Percentiles rank a stretch among this genome's conserved stretches.
These are phyloP conservation scores for Tetrao urogallus DNA, from an alignment of 2,113 vertebrate species.

Conservation along the genomic window DNA sequence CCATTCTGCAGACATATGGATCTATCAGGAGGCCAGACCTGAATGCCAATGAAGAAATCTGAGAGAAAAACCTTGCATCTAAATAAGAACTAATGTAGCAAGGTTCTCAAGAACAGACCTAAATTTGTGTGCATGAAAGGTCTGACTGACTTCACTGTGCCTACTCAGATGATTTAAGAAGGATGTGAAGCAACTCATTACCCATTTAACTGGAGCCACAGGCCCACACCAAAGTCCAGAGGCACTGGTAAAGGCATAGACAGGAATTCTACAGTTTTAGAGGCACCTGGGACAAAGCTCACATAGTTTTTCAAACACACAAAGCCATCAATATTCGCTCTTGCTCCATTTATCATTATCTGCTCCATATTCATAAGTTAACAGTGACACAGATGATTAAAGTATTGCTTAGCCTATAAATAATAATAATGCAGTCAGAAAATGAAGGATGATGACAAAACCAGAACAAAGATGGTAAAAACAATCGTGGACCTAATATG, in stretches of 20 bases:
- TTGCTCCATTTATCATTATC: slow-evolving; percentile 69
- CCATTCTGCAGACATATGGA: rapidly evolving
- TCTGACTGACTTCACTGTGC: not conserved
- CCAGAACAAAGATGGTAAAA: slow-evolving; percentile 54
- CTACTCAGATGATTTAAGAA: not conserved
- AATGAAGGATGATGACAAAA: slow-evolving; percentile 65
- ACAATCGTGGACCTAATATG: not conserved
- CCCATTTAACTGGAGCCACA: not conserved
- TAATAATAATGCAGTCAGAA: slow-evolving; percentile 65
- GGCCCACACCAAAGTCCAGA: not conserved
- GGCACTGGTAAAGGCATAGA: not conserved
- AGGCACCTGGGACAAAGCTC: slow-evolving; percentile 52
- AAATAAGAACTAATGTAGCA: slow-evolving; percentile 28
- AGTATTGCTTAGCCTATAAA: slow-evolving; percentile 71
- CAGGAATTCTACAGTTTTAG: slow-evolving; percentile 14
- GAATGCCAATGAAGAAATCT: not conserved
- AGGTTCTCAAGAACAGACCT: not conserved
- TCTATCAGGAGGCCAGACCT: not conserved
- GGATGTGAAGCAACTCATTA: not conserved
- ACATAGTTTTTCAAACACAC: slow-evolving; percentile 40
- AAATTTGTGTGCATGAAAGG: not conserved
- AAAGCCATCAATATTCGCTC: slow-evolving; percentile 71
- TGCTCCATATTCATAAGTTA: slow-evolving; percentile 71
- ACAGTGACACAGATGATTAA: slow-evolving; percentile 73
- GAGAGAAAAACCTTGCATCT: slow-evolving; percentile 30